phyloP scores from a whole-genome alignment of 2,888 invertebrate species.

The Tineola bisselliella region DNA sequence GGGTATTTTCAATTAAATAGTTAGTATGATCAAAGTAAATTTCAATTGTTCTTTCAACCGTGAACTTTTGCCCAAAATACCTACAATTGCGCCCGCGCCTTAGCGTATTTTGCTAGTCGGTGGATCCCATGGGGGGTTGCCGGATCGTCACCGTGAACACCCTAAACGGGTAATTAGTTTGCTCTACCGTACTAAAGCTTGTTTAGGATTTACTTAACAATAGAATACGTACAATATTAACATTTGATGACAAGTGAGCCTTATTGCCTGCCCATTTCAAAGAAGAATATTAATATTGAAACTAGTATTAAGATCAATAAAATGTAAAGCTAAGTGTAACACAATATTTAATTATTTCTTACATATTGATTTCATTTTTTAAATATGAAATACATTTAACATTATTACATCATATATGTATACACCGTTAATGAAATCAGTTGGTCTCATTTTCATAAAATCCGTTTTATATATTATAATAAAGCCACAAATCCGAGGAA shows the following conservation, averaged over 20 bases:
- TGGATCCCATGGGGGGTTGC: background rate
- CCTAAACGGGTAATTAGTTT: slow-evolving; percentile 60
- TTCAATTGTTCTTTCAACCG: background rate
- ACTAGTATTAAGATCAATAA: too few relatives aligned
- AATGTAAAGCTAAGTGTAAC: too few relatives aligned
- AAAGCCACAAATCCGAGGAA: slow-evolving; percentile 11
- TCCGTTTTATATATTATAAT: slow-evolving; percentile 14
- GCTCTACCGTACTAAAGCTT: slow-evolving; percentile 36
- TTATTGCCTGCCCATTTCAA: background rate
- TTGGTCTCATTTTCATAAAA: slow-evolving; percentile 6
- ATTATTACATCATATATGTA: too few relatives aligned
- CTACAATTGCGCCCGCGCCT: background rate
- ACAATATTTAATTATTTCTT: background rate
- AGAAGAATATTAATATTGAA: background rate
- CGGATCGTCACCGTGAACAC: slow-evolving; percentile 33
- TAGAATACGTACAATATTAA: background rate
- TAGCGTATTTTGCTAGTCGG: background rate
- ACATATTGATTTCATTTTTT: too few relatives aligned
- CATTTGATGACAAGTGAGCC: background rate
- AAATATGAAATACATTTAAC: too few relatives aligned
- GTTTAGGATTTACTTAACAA: slow-evolving; percentile 9
- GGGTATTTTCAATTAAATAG: background rate
- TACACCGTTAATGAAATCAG: background rate
- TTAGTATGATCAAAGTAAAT: background rate
- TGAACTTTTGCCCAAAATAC: background rate